A percentile compares a stretch with the other conserved stretches of the same genome.
phyloP scores from a whole-genome alignment of 2,113 vertebrate genomes.

The Cryptomyrus ogoouensis region DNA sequence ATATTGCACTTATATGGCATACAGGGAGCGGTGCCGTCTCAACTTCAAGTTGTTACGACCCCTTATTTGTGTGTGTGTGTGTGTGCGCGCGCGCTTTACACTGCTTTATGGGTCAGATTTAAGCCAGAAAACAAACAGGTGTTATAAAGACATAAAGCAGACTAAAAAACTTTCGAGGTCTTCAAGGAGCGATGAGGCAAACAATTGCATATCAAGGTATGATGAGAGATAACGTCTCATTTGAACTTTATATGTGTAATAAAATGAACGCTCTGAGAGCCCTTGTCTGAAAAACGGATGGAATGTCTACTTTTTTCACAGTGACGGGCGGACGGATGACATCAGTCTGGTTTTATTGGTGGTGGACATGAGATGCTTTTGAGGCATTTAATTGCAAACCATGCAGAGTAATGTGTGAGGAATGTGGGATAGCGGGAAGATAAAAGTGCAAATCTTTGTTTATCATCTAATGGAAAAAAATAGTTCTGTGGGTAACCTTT shows the following conservation, averaged over 20 bases:
- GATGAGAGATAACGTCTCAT: background rate
- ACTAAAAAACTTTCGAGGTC: background rate
- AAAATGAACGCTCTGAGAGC: background rate
- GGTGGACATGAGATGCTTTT: background rate
- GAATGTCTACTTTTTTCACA: background rate
- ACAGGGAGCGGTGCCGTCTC: background rate
- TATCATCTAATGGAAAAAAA: background rate
- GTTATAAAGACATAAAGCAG: background rate
- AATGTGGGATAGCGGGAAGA: background rate
- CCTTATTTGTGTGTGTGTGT: background rate
- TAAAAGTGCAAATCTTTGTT: background rate
- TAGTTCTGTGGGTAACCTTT: background rate
- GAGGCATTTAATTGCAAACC: background rate
- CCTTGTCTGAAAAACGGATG: background rate
- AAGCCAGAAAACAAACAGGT: background rate
- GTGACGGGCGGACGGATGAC: background rate
- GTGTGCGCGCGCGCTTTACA: background rate
- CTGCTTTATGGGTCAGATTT: background rate
- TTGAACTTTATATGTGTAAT: background rate
- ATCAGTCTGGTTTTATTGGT: background rate
- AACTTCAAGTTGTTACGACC: background rate
- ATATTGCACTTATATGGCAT: constrained; percentile 5
- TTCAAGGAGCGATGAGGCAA: background rate
- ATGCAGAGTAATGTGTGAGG: background rate
- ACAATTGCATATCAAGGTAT: background rate